Conservation (phyloP, 2,888 invertebrate species). For the Ophioninae sp. region DNA sequence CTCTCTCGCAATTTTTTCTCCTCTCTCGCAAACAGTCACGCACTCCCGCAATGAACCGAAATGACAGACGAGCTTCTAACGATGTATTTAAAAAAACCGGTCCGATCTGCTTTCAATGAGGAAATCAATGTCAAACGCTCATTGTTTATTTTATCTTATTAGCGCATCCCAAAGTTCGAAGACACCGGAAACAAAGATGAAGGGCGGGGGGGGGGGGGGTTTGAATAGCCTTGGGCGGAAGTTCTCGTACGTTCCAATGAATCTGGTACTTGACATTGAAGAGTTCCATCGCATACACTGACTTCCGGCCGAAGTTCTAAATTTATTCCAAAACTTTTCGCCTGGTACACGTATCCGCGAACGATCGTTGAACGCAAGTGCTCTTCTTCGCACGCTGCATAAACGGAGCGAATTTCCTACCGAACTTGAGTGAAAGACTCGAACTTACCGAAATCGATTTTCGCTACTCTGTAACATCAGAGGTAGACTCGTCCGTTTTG, state of each 20-base stretch:
- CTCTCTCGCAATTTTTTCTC: neutral
- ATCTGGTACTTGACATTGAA: conserved; percentile 28
- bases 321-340: neutral
- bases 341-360: neutral
- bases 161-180: neutral
- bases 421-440: neutral
- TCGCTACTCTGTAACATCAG: neutral
- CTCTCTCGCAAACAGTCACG: neutral
- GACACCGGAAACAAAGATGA: neutral
- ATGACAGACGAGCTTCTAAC: neutral
- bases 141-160: conserved; percentile 14
- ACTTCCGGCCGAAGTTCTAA: neutral
- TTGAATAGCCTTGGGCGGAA: neutral
- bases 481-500: too few species aligned
- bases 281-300: neutral
- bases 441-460: neutral
- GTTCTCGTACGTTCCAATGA: conserved; percentile 21
- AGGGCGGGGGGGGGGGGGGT: neutral
- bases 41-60: neutral
- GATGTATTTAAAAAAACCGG: conserved; percentile 28
- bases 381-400: conserved; percentile 14
- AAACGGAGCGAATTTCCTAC: conserved; percentile 3
- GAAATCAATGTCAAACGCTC: conserved; percentile 7
- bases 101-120: conserved; percentile 50
- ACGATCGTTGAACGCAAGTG: neutral